Percentiles rank a stretch among this genome's conserved stretches.
Evolutionary conservation across 2,888 invertebrate genomes (phyloP).

Genomic region (Stenichneumon culpator): DNA sequence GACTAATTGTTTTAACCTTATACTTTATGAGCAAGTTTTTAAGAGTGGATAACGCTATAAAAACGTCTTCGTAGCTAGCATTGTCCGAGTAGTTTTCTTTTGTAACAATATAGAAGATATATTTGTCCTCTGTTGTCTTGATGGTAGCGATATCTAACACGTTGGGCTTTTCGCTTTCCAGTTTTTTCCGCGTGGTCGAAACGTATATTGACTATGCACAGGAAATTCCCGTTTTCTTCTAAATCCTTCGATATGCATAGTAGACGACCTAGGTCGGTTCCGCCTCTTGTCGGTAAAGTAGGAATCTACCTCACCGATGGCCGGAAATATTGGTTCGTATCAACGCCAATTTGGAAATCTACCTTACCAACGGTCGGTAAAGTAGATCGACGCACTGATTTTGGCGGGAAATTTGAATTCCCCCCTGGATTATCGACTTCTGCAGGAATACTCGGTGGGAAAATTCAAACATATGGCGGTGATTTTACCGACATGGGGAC

Average conservation of each 20-base stretch:
- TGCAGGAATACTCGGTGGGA: too few relatives aligned
- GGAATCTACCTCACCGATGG: too few relatives aligned
- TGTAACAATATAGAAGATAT: constrained; percentile 41
- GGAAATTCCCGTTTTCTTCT: constrained; percentile 5
- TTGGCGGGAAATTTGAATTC: too few relatives aligned
- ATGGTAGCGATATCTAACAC: constrained; percentile 2
- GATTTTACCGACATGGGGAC: too few relatives aligned
- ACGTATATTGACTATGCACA: constrained; percentile 21
- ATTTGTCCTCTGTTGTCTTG: constrained; percentile 11
- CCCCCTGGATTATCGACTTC: too few relatives aligned
- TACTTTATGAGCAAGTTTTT: background rate
- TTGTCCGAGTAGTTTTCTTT: constrained; percentile 35
- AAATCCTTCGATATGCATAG: constrained; percentile 38
- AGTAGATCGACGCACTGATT: too few relatives aligned
- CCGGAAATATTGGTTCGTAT: too few relatives aligned
- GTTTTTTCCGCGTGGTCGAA: background rate
- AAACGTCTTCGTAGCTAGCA: constrained; percentile 26
- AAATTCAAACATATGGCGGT: too few relatives aligned
- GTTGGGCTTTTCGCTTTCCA: constrained; percentile 26
- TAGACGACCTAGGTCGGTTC: too few relatives aligned
- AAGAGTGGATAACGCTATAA: constrained; percentile 19
- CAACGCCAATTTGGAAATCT: too few relatives aligned
- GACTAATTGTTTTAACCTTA: background rate
- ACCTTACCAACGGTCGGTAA: too few relatives aligned
- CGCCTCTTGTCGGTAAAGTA: too few relatives aligned